Conservation (phyloP, 2,113 vertebrate species). For the Thalassoma bifasciatum region DNA sequence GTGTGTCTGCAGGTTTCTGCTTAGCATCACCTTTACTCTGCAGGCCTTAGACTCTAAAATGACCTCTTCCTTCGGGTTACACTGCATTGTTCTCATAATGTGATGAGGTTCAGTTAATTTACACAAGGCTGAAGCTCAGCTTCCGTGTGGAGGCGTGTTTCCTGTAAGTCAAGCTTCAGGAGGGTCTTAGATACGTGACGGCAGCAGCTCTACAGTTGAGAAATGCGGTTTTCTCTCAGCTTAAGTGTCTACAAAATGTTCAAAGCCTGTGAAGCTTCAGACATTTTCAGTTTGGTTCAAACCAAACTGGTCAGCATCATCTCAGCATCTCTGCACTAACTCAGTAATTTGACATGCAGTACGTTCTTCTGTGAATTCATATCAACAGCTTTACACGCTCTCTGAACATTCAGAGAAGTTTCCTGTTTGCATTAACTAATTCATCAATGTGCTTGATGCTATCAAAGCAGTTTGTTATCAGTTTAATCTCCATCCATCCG, state of each 20-base stretch:
- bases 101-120: neutral
- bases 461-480: too few species aligned
- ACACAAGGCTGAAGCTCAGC: constrained; percentile 4
- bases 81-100: neutral
- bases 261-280: neutral
- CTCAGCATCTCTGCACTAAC: neutral
- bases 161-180: constrained; percentile 46
- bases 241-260: neutral
- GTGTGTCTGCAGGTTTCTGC: neutral
- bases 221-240: neutral
- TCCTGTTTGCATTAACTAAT: too few species aligned
- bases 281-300: neutral
- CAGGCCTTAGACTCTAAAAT: neutral
- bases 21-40: neutral
- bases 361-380: too few species aligned
- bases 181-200: neutral
- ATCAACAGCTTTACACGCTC: too few species aligned
- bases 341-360: neutral
- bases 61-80: neutral
- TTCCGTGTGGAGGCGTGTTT: constrained; percentile 65
- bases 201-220: neutral
- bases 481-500: too few species aligned
- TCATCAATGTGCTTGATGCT: too few species aligned
- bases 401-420: too few species aligned
- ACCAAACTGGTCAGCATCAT: neutral